Percentiles rank a stretch among this genome's conserved stretches.
These are phyloP conservation scores for Archegozetes longisetosus DNA, from an alignment of 1,140 invertebrate species.

Conservation along the genomic window DNA sequence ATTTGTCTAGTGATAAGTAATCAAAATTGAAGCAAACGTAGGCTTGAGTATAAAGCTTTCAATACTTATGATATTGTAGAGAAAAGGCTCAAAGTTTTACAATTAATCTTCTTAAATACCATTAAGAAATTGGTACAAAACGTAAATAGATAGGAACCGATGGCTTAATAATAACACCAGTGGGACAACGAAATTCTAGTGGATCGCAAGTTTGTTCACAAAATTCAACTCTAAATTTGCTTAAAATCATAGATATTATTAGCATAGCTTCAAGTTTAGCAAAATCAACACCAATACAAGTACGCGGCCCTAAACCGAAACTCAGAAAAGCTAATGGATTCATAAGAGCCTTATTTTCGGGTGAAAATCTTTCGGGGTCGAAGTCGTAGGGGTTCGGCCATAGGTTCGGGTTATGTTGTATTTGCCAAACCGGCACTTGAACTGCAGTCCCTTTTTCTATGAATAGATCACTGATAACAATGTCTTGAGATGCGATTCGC, in stretches of 20 bases:
- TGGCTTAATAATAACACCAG: neutral
- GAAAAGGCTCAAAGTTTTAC: too few species aligned
- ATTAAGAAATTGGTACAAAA: too few species aligned
- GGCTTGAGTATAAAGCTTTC: too few species aligned
- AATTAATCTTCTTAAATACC: too few species aligned
- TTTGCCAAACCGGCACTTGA: slow-evolving; percentile 23
- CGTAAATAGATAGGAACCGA: too few species aligned
- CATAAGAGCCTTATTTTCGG: neutral
- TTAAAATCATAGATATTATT: slow-evolving; percentile 2
- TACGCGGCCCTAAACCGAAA: slow-evolving; percentile 17
- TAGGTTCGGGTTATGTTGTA: slow-evolving; percentile 27
- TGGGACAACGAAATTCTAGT: neutral
- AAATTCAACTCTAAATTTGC: slow-evolving; percentile 1
- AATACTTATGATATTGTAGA: too few species aligned
- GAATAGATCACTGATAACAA: slow-evolving; percentile 19
- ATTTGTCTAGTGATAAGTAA: too few species aligned
- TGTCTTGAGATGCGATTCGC: slow-evolving; percentile 17
- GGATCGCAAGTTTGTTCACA: neutral
- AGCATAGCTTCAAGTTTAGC: slow-evolving; percentile 7
- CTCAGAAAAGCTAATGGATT: slow-evolving; percentile 4
- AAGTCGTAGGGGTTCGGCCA: slow-evolving; percentile 31
- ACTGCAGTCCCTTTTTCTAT: slow-evolving; percentile 22
- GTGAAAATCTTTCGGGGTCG: slow-evolving; percentile 30
- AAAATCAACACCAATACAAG: slow-evolving; percentile 10
- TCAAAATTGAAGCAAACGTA: too few species aligned